These are phyloP conservation scores for Gallinago media DNA, from an alignment of 2,113 vertebrate genomes.

Conservation along the genomic window DNA sequence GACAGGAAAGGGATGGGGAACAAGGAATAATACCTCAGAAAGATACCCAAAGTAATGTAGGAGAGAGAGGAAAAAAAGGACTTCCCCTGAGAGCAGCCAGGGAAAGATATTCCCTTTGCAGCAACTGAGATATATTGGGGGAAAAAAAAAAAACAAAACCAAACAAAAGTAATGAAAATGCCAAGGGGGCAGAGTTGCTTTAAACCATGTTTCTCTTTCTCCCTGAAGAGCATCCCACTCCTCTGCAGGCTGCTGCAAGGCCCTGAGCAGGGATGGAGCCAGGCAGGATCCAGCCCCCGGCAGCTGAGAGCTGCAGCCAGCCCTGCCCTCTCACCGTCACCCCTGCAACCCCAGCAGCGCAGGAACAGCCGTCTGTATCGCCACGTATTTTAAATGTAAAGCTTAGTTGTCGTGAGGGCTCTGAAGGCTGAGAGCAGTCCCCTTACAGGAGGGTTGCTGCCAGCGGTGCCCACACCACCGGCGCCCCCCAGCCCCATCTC, in stretches of 20 bases:
- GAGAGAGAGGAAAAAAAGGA: not conserved
- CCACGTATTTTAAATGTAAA: not conserved
- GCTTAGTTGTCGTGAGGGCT: accelerated
- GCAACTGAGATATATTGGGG: not conserved
- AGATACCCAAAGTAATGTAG: not conserved
- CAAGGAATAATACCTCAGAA: not conserved
- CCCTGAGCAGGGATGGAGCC: no score
- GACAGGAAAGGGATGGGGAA: not conserved
- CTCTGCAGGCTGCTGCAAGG: accelerated
- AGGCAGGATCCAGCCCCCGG: not conserved
- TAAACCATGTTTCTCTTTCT: not conserved
- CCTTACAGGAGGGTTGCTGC: not conserved
- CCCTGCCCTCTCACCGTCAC: not conserved
- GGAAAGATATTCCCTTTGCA: not conserved
- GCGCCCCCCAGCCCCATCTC: not conserved
- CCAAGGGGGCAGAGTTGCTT: not conserved
- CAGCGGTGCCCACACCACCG: accelerated
- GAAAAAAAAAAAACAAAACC: not conserved
- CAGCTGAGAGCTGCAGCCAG: not conserved
- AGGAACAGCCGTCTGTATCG: not conserved
- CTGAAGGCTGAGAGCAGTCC: not conserved
- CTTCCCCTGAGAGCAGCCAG: not conserved
- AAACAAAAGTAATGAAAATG: not conserved
- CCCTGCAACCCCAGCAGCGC: accelerated
- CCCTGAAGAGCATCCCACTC: not conserved